These are phyloP conservation scores for Eira barbara DNA, from an alignment of 2,113 vertebrate species.

Conservation along the genomic window DNA sequence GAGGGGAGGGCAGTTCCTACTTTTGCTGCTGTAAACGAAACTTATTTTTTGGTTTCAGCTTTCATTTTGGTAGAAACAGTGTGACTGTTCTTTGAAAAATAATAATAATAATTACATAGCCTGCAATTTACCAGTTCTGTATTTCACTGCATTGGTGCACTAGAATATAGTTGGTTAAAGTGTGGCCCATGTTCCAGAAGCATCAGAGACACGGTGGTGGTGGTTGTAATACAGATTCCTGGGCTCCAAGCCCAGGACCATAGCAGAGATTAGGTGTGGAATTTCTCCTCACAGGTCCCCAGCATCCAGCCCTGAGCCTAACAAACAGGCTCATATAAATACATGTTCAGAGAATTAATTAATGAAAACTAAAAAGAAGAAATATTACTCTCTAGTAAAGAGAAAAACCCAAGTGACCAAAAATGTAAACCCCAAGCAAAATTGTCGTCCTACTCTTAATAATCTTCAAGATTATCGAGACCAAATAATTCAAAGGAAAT, in stretches of 20 bases:
- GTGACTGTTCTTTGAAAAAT: background rate
- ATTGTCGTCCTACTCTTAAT: background rate
- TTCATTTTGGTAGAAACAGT: background rate
- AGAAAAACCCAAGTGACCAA: background rate
- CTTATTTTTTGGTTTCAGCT: background rate
- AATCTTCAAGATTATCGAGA: background rate
- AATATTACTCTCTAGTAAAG: background rate
- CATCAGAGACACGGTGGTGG: background rate
- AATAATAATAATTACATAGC: background rate
- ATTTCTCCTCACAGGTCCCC: background rate
- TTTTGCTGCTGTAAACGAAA: background rate
- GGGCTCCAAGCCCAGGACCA: background rate
- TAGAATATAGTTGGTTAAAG: background rate
- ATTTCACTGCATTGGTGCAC: background rate
- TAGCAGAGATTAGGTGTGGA: background rate
- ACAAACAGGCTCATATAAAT: background rate
- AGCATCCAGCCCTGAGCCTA: background rate
- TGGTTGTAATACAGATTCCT: too few species aligned
- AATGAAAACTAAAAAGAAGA: background rate
- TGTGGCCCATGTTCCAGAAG: background rate
- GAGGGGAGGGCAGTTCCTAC: background rate
- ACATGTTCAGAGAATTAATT: background rate
- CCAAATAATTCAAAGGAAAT: constrained; percentile 40
- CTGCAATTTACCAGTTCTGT: background rate
- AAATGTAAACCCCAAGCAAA: background rate